Conservation (phyloP, 2,888 invertebrate genomes). For the Lordiphosa andalusiaca region DNA sequence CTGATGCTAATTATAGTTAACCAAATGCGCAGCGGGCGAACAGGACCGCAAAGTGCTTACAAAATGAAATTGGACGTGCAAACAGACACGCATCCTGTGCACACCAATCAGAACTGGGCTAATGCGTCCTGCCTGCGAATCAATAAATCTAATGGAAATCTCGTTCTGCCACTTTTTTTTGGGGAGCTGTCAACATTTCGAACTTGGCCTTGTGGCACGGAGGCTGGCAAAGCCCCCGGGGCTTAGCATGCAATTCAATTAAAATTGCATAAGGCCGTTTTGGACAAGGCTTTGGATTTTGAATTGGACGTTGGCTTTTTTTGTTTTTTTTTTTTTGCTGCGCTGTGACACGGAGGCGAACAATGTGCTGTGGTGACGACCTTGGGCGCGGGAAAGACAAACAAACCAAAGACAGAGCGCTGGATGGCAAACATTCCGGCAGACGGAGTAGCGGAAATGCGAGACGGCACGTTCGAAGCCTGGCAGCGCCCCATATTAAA, state of each 20-base stretch:
- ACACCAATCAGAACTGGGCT: too few relatives aligned
- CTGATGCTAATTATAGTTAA: constrained; percentile 59
- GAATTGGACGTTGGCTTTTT: background rate
- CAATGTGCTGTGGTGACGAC: constrained; percentile 12
- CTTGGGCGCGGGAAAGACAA: constrained; percentile 10
- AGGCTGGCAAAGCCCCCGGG: constrained; percentile 5
- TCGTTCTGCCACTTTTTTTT: constrained; percentile 10
- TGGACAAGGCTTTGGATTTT: constrained; percentile 34
- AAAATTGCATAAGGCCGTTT: constrained; percentile 64
- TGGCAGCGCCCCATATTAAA: constrained; percentile 5
- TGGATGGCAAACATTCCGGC: constrained; percentile 1
- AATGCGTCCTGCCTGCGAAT: constrained; percentile 9
- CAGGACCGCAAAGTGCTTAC: constrained; percentile 4
- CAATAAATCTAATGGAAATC: constrained; percentile 42
- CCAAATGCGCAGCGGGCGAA: constrained; percentile 18
- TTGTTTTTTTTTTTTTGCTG: background rate
- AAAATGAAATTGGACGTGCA: too few relatives aligned
- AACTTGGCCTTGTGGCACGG: constrained; percentile 16
- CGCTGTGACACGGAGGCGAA: constrained; percentile 3
- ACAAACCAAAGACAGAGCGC: constrained; percentile 2
- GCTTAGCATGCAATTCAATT: constrained; percentile 69
- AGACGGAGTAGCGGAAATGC: constrained; percentile 3
- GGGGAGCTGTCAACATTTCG: constrained; percentile 11
- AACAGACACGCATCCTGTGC: too few relatives aligned
- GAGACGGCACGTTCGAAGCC: background rate